A percentile compares a stretch with the other conserved stretches of the same genome.
phyloP scores from a whole-genome alignment of 2,888 invertebrate genomes.

The Perithous albicinctus region DNA sequence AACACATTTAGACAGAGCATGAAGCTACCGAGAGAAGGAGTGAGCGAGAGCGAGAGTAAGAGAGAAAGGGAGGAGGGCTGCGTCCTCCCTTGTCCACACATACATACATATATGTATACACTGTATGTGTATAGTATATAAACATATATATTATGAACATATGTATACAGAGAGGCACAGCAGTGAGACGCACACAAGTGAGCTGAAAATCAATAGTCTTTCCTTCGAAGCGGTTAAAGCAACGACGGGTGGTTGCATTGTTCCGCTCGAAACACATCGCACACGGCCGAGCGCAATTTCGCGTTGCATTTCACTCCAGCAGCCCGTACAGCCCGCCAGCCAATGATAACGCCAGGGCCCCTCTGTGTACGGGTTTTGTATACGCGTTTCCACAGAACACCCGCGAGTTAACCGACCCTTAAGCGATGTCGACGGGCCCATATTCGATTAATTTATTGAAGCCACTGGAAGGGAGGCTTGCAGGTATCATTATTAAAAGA shows the following conservation, averaged over 20 bases:
- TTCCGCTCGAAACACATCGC: constrained; percentile 52
- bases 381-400: constrained; percentile 6
- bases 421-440: constrained; percentile 23
- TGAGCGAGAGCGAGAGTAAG: too few relatives aligned
- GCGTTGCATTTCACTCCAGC: constrained; percentile 51
- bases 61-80: constrained; percentile 51
- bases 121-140: too few relatives aligned
- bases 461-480: neutral
- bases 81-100: neutral
- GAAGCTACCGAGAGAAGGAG: constrained; percentile 9
- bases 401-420: constrained; percentile 17
- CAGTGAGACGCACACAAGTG: constrained; percentile 16
- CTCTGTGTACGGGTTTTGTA: neutral
- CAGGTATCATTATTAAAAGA: neutral
- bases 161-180: constrained; percentile 4
- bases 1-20: constrained; percentile 29
- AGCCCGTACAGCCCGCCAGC: constrained; percentile 21
- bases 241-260: constrained; percentile 57
- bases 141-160: too few relatives aligned
- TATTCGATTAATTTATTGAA: constrained; percentile 49
- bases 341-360: constrained; percentile 48
- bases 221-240: constrained; percentile 59
- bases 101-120: neutral
- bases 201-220: constrained; percentile 61
- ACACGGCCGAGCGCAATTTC: constrained; percentile 34